Evolutionary conservation across 2,888 invertebrate genomes (phyloP), one percentile per base, ranked within the genome.

Genomic region (Eurois occulta): DNA sequence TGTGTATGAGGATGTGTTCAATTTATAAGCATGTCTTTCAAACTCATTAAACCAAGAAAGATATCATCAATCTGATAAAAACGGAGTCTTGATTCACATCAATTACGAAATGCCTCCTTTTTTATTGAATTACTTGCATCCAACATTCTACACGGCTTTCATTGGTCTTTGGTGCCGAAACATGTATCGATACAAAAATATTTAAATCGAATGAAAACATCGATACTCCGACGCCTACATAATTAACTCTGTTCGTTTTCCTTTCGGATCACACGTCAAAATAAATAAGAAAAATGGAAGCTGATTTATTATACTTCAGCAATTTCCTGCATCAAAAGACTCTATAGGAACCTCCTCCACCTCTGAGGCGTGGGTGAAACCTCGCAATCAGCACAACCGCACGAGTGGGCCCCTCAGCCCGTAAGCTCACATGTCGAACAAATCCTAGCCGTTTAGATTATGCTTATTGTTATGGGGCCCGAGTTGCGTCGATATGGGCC

Each of bases 381-480:
- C 81, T 85, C 85, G 80, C 87, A 89, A 91, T 90, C 90, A 89
- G 87, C 86, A 80, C 77, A 79, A 72, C 83, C 85, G 84, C 86
- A 81, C 81, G 86, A 86, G 80, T 86, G 87, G 85, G 85, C 81
- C 86, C 80, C 73, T 76, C 84, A 75, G 86, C 85, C 76, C 86
- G 80, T 90, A 88, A 91, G 89, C 90, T 87, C 87, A 86, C 89
- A 86, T 90, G 91, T 91, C 89, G 92, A 91, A 93, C 93, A 92
- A 93, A 94, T 92, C 93, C 91, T 82, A 85, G 88, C 87, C 90
- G 90, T 92, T 93, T 90, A 91, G 92, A 93, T 94, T 93, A 94
- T 93, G 92, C 93, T 92, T 92, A 93, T 93, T 93, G 93, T 92
- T 93, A 94, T 92, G 91, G 91, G 88, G 85, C 85, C 89, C 90